These are phyloP conservation scores for Mimas tiliae DNA, from an alignment of 2,888 invertebrate genomes.

Conservation along the genomic window DNA sequence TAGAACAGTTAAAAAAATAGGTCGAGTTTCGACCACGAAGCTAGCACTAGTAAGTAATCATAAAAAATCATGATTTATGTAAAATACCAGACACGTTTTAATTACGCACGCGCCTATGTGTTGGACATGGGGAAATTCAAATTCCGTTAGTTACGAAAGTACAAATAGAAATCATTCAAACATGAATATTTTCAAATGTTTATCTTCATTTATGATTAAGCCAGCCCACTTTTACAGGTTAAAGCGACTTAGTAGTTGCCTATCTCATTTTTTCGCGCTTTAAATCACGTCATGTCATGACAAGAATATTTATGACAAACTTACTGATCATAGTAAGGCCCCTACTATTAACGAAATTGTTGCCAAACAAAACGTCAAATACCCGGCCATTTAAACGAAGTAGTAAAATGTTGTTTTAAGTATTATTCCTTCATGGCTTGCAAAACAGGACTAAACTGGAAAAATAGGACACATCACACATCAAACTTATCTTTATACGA, in stretches of 20 bases:
- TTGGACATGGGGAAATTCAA: neutral
- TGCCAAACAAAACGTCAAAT: no score
- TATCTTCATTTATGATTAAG: neutral
- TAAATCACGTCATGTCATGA: no score
- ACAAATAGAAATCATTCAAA: slow-evolving; percentile 13
- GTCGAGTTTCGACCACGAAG: no score
- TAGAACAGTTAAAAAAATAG: no score
- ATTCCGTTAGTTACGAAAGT: slow-evolving; percentile 15
- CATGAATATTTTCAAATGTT: neutral
- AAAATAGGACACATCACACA: no score
- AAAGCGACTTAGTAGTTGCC: neutral
- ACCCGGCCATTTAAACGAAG: no score
- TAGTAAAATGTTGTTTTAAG: no score
- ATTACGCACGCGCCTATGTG: neutral
- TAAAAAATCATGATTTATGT: neutral
- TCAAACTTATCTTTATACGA: no score
- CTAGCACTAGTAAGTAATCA: neutral
- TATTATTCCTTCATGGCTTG: no score
- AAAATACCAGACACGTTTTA: neutral
- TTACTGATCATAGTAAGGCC: neutral
- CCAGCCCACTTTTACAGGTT: neutral
- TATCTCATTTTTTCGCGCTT: no score
- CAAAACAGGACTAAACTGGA: no score
- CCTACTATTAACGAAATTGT: no score
- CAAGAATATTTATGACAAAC: neutral